Evolutionary conservation across 2,797 vertebrate species (phyloP), one percentile per base, ranked within the genome.

Genomic region (Masticophis lateralis): DNA sequence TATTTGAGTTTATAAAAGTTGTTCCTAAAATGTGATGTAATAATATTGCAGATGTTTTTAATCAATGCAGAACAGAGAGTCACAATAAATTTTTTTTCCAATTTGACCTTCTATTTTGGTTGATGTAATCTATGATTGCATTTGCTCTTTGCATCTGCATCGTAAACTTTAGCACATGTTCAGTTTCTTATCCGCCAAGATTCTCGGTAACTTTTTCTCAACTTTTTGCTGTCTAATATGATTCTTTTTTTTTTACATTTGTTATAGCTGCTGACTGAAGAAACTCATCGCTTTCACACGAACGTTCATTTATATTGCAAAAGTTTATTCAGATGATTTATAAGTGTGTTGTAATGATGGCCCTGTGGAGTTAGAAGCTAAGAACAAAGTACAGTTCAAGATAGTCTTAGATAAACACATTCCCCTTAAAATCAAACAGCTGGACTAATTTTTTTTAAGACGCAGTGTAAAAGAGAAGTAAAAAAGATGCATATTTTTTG

Each of bases 241-340:
- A 37, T 74, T 74, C 91, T 94, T 57, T 79, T 66, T 66, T 87
- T 94, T 90, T 59, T 37, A 88, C 66, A 55, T 32, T 27, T 61
- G 51, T 51, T 53, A 88, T 56, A 88, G 43, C 43, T 60, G 63
- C 63, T 63, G 22, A 59, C 57, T 88, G 83, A 90, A 94, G 57
- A 92, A 25, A 66, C 63, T 90, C 90, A 37, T 88, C 86, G n/a
- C n/a, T 79, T 61, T 57, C 86, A 92, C 56, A 47, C 28, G 87
- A 91, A 92, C 18, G 66, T 92, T 37, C 32, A 94, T 88, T 91
- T 91, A 86, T 91, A 91, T 91, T 91, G 89, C 51, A 60, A 92
- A 90, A 88, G 25, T 88, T 92, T 91, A 63, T 91, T 90, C 56
- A 88, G 86, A 88, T 92, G 93, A 94, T 94, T 92, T 92, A 94